Conservation (phyloP, 2,888 invertebrate species). For the Apodemia zela region DNA sequence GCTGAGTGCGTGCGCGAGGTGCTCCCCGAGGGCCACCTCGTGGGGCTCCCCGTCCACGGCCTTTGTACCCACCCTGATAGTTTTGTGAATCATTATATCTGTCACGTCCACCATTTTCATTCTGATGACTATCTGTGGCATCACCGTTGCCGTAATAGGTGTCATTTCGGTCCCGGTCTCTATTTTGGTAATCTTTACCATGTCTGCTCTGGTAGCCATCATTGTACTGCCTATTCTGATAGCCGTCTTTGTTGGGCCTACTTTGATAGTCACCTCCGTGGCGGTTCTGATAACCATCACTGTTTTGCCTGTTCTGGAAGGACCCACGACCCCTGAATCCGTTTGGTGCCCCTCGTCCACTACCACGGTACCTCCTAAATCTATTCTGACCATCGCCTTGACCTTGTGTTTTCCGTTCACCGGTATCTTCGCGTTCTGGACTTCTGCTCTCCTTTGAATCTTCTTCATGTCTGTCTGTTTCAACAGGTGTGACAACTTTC, state of each 20-base stretch:
- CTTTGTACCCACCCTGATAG: slow-evolving; percentile 79
- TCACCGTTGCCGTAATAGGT: slow-evolving; percentile 67
- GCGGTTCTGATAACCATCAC: slow-evolving; percentile 55
- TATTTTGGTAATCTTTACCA: slow-evolving; percentile 53
- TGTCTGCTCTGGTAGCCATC: slow-evolving; percentile 62
- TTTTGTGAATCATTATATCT: slow-evolving; percentile 71
- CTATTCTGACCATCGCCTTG: slow-evolving; percentile 67
- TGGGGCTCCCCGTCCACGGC: slow-evolving; percentile 71
- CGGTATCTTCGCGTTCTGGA: slow-evolving; percentile 56
- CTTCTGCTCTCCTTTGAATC: slow-evolving; percentile 58
- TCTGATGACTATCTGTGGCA: slow-evolving; percentile 61
- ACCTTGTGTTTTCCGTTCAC: slow-evolving; percentile 58
- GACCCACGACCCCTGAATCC: slow-evolving; percentile 65
- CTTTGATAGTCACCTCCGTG: slow-evolving; percentile 55
- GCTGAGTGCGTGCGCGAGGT: slow-evolving; percentile 45
- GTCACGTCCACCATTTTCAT: slow-evolving; percentile 73
- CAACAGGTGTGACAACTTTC: slow-evolving; percentile 41
- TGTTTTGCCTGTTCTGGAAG: slow-evolving; percentile 52
- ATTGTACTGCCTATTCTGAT: slow-evolving; percentile 53
- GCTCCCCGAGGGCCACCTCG: slow-evolving; percentile 50
- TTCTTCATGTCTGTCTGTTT: slow-evolving; percentile 47
- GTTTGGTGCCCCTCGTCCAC: slow-evolving; percentile 62
- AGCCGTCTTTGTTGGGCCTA: slow-evolving; percentile 55
- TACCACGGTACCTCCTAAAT: slow-evolving; percentile 57
- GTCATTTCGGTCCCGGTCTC: slow-evolving; percentile 51